Evolutionary conservation across 2,888 invertebrate species (phyloP).

Genomic region (Perithous albicinctus): DNA sequence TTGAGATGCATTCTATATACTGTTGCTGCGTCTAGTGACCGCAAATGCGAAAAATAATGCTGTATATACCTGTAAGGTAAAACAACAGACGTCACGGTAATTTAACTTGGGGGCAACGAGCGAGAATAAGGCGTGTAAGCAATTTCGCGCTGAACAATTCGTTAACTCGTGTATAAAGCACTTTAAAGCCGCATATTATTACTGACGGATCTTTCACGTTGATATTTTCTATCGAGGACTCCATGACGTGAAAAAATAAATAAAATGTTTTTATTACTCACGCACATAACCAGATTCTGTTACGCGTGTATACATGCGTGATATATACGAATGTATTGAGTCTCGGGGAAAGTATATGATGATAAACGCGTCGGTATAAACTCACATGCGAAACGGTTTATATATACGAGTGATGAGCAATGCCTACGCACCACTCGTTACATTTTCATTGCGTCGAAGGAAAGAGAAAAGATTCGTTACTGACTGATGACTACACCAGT

Average conservation of each 20-base stretch:
- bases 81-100: constrained; percentile 52
- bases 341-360: constrained; percentile 43
- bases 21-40: not conserved
- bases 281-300: not conserved
- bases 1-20: not conserved
- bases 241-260: constrained; percentile 11
- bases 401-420: constrained; percentile 18
- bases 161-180: constrained; percentile 11
- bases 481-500: too few species aligned
- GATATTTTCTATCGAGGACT: constrained; percentile 35
- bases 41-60: constrained; percentile 4
- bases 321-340: not conserved
- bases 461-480: constrained; percentile 11
- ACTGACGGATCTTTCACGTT: not conserved
- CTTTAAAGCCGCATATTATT: not conserved
- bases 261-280: too few species aligned
- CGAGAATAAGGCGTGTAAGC: constrained; percentile 16
- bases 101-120: constrained; percentile 46
- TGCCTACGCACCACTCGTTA: constrained; percentile 22
- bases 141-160: constrained; percentile 15
- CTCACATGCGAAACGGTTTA: not conserved
- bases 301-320: not conserved
- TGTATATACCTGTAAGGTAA: constrained; percentile 29
- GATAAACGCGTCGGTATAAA: constrained; percentile 28
- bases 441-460: constrained; percentile 16